Base-by-base conservation (phyloP, 2,888 invertebrate genomes). In the Leucoptera coffeella region DNA sequence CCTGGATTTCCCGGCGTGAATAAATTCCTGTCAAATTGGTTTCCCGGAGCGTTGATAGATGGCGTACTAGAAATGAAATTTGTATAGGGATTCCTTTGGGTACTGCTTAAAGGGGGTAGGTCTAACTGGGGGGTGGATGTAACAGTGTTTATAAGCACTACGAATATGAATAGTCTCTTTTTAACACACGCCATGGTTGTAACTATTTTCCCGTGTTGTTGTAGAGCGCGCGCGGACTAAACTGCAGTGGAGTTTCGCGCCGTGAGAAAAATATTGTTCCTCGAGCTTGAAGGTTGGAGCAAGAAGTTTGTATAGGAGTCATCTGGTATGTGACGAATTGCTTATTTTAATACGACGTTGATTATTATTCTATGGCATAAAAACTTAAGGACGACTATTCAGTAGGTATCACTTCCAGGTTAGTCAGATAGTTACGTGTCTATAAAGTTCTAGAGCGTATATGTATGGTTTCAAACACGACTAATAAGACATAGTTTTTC, bases 41-140 rank as follows among this genome's bases (percentile, higher is more conserved):
- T 65, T 12, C 60, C 62, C 6, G 61, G 58, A n/a, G 58, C 47
- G 32, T 62, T 62, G 6, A 59, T 53, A 21, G 33, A 28, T 15
- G 41, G 57, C 0, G 69, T 62, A 19, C 60, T 62, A 2, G 69
- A 65, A 11, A 50, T 30, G 30, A 50, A 62, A 3, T 57, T 55
- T 12, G 28, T 29, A 29, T 47, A 55, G 22, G 44, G 46, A 29
- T 56, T 59, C 12, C 59, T 41, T 35, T 50, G 57, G 25, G 57
- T 45, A 38, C 57, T 50, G 6, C 6, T n/a, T n/a, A 75, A 41
- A 1, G 74, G 77, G 2, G 78, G 77, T 23, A 78, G 40, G 39
- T 77, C 76, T 24, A 78, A 43, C 38, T 79, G 78, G 1, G 71
- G 37, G 3, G 30, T 30, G n/a, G 29, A 6, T 17, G 9, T 7